Percentiles rank a stretch among this genome's conserved stretches.
phyloP scores from a whole-genome alignment of 1,140 invertebrate species.

The Aphis gossypii region DNA sequence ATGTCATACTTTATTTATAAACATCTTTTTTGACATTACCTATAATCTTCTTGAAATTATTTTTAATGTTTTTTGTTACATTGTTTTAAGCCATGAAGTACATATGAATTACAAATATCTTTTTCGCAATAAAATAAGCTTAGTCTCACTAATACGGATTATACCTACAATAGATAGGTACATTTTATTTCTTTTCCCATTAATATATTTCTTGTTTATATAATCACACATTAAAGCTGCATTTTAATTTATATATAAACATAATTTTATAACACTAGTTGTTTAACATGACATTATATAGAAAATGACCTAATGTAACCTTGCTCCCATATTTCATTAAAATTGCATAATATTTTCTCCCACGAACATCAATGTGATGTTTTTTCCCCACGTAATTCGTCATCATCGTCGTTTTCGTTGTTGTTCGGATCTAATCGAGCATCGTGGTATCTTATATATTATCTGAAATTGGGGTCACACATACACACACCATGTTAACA shows the following conservation, averaged over 20 bases:
- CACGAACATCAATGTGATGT: not conserved
- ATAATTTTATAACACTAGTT: conserved; percentile 13
- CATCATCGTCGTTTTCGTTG: not conserved
- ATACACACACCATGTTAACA: not conserved
- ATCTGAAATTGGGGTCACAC: conserved; percentile 22
- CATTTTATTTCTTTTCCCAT: not conserved
- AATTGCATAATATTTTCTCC: conserved; percentile 54
- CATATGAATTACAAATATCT: not conserved
- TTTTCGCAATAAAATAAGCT: not conserved
- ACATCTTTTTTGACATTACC: not conserved
- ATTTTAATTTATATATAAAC: not conserved
- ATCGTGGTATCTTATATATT: not conserved
- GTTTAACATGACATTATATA: not conserved
- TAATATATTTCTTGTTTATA: not conserved
- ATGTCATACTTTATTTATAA: not conserved
- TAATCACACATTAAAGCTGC: not conserved
- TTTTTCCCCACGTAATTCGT: conserved; percentile 41
- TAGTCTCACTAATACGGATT: not conserved
- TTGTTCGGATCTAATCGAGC: not conserved
- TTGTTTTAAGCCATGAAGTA: not conserved
- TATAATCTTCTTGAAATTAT: not conserved
- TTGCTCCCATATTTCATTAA: conserved; percentile 43
- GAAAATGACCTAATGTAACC: not conserved
- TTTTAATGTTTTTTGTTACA: not conserved
- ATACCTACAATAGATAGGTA: not conserved